These are phyloP conservation scores for Timema cristinae DNA, from an alignment of 2,888 invertebrate species.

Conservation along the genomic window DNA sequence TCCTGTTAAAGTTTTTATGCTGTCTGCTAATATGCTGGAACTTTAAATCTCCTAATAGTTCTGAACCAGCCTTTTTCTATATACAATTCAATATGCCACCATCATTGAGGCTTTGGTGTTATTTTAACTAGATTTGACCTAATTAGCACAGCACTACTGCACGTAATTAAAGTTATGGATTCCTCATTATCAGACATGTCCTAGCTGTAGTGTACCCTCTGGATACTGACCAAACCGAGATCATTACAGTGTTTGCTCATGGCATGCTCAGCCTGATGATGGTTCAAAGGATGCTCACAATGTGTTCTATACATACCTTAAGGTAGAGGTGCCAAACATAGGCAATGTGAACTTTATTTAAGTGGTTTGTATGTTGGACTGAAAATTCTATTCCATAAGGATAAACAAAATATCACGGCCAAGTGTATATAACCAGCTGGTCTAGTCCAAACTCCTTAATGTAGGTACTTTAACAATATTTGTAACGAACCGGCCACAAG, in stretches of 20 bases:
- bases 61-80: neutral
- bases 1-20: neutral
- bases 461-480: too few relatives aligned
- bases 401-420: too few relatives aligned
- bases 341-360: too few relatives aligned
- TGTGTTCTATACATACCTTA: too few relatives aligned
- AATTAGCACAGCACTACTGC: neutral
- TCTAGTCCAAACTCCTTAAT: too few relatives aligned
- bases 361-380: too few relatives aligned
- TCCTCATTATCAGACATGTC: neutral
- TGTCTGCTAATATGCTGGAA: neutral
- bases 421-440: too few relatives aligned
- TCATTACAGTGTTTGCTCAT: neutral
- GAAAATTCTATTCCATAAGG: too few relatives aligned
- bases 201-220: neutral
- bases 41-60: neutral
- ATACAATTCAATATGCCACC: slow-evolving; percentile 8
- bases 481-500: too few relatives aligned
- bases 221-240: neutral
- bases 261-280: too few relatives aligned
- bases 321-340: too few relatives aligned
- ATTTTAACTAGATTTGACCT: neutral
- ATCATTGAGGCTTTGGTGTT: neutral
- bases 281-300: too few relatives aligned
- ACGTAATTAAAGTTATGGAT: neutral